These are phyloP conservation scores for Chiloscyllium punctatum DNA, from an alignment of 2,797 vertebrate genomes.

Conservation along the genomic window DNA sequence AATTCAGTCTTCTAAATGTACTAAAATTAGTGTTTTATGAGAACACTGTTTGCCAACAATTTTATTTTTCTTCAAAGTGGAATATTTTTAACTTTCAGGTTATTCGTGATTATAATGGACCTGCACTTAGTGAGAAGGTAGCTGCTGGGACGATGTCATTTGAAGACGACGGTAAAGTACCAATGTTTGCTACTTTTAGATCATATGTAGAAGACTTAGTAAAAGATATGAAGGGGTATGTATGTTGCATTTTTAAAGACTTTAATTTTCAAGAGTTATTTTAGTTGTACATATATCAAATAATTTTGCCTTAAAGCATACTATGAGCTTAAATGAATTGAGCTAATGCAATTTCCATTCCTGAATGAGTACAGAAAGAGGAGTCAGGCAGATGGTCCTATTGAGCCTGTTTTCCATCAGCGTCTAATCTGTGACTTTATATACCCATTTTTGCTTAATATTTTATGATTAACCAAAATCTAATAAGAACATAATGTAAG, in stretches of 20 bases:
- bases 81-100: neutral
- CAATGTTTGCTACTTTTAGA: neutral
- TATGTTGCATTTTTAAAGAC: neutral
- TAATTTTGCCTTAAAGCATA: neutral
- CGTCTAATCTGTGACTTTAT: neutral
- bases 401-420: neutral
- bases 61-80: neutral
- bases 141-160: neutral
- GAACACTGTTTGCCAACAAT: neutral
- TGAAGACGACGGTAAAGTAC: neutral
- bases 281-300: neutral
- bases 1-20: neutral
- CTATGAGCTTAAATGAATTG: neutral
- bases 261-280: neutral
- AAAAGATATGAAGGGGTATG: neutral
- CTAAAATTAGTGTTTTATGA: neutral
- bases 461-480: neutral
- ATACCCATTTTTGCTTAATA: neutral
- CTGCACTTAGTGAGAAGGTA: neutral
- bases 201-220: neutral
- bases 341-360: neutral
- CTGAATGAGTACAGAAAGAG: neutral
- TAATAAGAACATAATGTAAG: neutral
- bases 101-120: neutral
- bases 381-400: neutral